A percentile compares a stretch with the other conserved stretches of the same genome.
Evolutionary conservation across 2,888 invertebrate genomes (phyloP).

Genomic region (Bembecia ichneumoniformis): DNA sequence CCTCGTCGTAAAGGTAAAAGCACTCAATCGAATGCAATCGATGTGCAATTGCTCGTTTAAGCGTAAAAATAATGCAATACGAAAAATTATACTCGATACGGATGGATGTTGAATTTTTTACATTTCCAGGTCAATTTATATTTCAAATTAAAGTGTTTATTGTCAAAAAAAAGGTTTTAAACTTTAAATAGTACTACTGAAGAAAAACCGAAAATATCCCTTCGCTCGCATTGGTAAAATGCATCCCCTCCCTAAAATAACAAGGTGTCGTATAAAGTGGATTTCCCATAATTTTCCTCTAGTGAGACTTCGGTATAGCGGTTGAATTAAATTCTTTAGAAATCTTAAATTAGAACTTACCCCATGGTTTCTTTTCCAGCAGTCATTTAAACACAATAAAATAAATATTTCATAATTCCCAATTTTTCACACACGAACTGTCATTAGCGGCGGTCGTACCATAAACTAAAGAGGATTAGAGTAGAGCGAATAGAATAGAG

Average conservation of each 20-base stretch:
- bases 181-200: slow-evolving; percentile 2
- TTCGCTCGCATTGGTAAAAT: slow-evolving; percentile 64
- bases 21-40: slow-evolving; percentile 57
- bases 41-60: slow-evolving; percentile 48
- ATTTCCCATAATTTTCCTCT: slow-evolving; percentile 20
- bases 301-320: slow-evolving; percentile 3
- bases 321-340: slow-evolving; percentile 11
- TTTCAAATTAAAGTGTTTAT: slow-evolving; percentile 4
- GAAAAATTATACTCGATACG: slow-evolving; percentile 5
- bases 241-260: slow-evolving; percentile 70
- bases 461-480: slow-evolving; percentile 31
- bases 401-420: slow-evolving; percentile 50
- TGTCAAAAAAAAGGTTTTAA: slow-evolving; percentile 4
- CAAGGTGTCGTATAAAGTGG: slow-evolving; percentile 40
- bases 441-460: slow-evolving; percentile 39
- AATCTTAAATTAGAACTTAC: slow-evolving; percentile 61
- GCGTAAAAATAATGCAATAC: slow-evolving; percentile 16
- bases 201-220: slow-evolving; percentile 54
- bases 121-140: not conserved
- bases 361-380: slow-evolving; percentile 87
- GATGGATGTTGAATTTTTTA: not conserved
- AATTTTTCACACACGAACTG: slow-evolving; percentile 42
- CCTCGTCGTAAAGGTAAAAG: slow-evolving; percentile 45
- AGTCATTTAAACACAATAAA: slow-evolving; percentile 78
- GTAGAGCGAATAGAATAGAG: slow-evolving; percentile 3